Conservation (phyloP, 2,888 invertebrate genomes). For the Agonum fuliginosum region DNA sequence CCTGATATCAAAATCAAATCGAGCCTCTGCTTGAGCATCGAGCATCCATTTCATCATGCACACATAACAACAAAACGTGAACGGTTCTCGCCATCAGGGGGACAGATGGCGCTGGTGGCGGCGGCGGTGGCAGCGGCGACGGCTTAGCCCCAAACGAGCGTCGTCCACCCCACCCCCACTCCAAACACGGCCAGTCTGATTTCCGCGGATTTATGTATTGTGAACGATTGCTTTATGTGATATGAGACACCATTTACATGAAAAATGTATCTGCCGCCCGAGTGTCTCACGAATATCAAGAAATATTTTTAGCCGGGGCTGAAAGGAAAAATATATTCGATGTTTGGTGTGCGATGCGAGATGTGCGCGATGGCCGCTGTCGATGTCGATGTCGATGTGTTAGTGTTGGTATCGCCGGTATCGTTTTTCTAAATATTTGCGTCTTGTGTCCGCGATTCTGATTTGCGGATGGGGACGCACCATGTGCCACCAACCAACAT, state of each 20-base stretch:
- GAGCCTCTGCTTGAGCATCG: background rate
- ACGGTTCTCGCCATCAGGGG: conserved; percentile 26
- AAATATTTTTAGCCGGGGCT: conserved; percentile 54
- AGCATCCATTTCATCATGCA: conserved; percentile 9
- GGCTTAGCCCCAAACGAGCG: conserved; percentile 55
- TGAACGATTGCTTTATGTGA: conserved; percentile 75
- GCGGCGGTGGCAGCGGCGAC: background rate
- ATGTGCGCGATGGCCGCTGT: conserved; percentile 9
- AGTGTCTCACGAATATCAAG: conserved; percentile 59
- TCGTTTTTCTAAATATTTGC: conserved; percentile 56
- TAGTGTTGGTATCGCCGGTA: conserved; percentile 38
- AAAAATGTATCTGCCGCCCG: conserved; percentile 70
- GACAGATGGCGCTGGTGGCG: conserved; percentile 42
- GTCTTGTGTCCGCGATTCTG: conserved; percentile 9
- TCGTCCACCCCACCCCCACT: conserved; percentile 48
- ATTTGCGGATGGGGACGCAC: conserved; percentile 15
- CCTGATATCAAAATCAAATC: conserved; percentile 2
- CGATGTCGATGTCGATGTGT: conserved; percentile 20
- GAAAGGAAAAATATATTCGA: conserved; percentile 51
- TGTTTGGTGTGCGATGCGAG: conserved; percentile 31
- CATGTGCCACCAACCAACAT: background rate
- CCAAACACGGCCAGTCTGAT: conserved; percentile 68
- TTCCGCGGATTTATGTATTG: conserved; percentile 74
- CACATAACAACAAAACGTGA: conserved; percentile 17
- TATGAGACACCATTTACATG: conserved; percentile 75